Base-by-base conservation (phyloP, 2,113 vertebrate genomes). In the Montifringilla adamsi region DNA sequence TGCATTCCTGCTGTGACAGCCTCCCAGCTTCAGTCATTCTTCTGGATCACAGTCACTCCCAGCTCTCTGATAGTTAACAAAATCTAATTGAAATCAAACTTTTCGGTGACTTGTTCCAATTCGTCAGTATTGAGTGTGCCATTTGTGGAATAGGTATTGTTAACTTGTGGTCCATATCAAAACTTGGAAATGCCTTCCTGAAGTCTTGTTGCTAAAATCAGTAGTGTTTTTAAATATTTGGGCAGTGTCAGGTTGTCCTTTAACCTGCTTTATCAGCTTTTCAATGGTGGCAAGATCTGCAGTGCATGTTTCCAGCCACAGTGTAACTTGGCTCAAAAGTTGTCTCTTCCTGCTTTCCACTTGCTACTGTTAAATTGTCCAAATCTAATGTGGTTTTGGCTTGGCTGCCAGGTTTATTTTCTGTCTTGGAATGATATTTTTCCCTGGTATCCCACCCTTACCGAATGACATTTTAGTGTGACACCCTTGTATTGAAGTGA, bases 231-330 rank as follows among this genome's bases (percentile, higher is more conserved):
- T 79, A 70, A 94, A 69, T 83, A 46, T 82, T 83, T 62, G 16
- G 83, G 20, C 50, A 39, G 55, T 44, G 28, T 78, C 55, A 55
- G 35, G 15, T 64, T 94, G 62, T 58, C 79, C 70, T 92, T 82
- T 94, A 84, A 82, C 33, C n/a, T 90, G 15, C 50, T 89, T 80
- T 73, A 70, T 91, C 85, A 81, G 43, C 47, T 87, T 90, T 90
- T 91, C 60, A 80, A 49, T 93, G 86, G 79, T 88, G 49, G 52
- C 35, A 64, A 30, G 63, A 75, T 90, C 89, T 82, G 70, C 74
- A 83, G 31, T 58, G 30, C 7, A 1, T 79, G 13, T 90, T 86
- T 94, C 91, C 44, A 69, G 82, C 50, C 4, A 14, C 47, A 41
- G 11, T 22, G 1, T 31, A 49, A 56, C n/a, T 84, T 37, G 82